A percentile compares a stretch with the other conserved stretches of the same genome.
phyloP scores from a whole-genome alignment of 53 echinoderm and acorn worm species.

The Holothuria scabra region DNA sequence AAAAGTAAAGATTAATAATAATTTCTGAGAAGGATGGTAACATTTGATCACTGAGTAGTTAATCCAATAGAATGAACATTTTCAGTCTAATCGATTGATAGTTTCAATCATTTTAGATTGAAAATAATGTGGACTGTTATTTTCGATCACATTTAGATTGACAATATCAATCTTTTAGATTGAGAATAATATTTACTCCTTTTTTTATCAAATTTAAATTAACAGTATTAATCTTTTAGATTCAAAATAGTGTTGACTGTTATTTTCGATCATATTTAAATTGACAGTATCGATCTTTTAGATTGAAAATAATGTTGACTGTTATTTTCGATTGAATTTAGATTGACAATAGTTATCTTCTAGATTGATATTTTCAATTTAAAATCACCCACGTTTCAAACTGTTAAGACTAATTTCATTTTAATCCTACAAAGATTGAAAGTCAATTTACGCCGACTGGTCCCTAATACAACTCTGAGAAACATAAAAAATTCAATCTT shows the following conservation, averaged over 20 bases:
- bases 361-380: conserved; percentile 25
- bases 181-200: too few species aligned
- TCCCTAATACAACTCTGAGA: conserved; percentile 18
- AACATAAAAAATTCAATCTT: conserved; percentile 17
- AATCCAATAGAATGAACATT: conserved; percentile 20
- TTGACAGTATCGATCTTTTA: conserved; percentile 11
- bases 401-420: conserved; percentile 13
- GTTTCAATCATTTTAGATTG: conserved; percentile 28
- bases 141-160: background rate
- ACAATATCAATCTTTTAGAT: conserved; percentile 18
- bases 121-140: background rate
- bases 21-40: background rate
- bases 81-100: background rate
- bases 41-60: background rate
- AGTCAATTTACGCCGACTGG: conserved; percentile 22
- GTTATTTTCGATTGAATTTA: too few species aligned
- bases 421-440: conserved; percentile 5
- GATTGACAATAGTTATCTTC: conserved; percentile 21
- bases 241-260: background rate
- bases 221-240: conserved; percentile 23
- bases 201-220: too few species aligned
- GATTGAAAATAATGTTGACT: too few species aligned
- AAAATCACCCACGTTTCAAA: conserved; percentile 15
- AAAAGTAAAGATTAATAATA: too few species aligned
- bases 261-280: background rate